Base-by-base conservation (phyloP, 2,888 invertebrate genomes). In the Entomobrya proxima region DNA sequence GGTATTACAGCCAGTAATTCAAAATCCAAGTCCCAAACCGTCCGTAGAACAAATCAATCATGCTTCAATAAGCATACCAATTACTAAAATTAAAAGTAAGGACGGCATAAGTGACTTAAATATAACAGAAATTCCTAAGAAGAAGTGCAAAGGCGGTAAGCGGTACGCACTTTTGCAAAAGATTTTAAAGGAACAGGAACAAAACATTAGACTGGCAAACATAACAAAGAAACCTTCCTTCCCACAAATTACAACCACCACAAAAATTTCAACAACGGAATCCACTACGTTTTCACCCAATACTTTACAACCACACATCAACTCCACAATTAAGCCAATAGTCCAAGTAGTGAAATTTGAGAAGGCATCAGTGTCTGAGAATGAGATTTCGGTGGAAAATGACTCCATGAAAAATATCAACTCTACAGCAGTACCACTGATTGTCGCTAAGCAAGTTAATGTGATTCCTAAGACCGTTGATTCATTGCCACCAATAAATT, bases 111-210 rank as follows among this genome's bases (percentile, higher is more conserved):
- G 11, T 18, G 50, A 35, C 0, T 35, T 78, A 21, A 78, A 67
- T 7, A 78, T 64, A 6, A 67, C 32, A 15, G 77, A 77, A 30
- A 0, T 77, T 9, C 4, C 58, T 37, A 52, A 76, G 52, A 74
- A 27, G 24, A 82, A 82, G 35, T 27, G 55, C 13, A 80, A 80
- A 30, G 84, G 84, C 2, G 84, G 84, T 15, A 69, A 44, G 47
- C 40, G 84, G 4, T 84, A 37, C 32, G 76, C 76, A 1, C 55
- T 76, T n/a, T 37, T 83, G 50, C 84, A 84, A 30, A 24, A 18
- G 15, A 64, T 84, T 15, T 44, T 77, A 37, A 52, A 69, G 37
- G 83, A 83, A 67, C 40, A 52, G n/a, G 76, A 76, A 55, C 11
- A 13, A 18, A 81, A 69, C 13, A 37, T 37, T 7, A 80, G 21